phyloP scores from a whole-genome alignment of 2,113 vertebrate species.

The Leiothrix lutea region DNA sequence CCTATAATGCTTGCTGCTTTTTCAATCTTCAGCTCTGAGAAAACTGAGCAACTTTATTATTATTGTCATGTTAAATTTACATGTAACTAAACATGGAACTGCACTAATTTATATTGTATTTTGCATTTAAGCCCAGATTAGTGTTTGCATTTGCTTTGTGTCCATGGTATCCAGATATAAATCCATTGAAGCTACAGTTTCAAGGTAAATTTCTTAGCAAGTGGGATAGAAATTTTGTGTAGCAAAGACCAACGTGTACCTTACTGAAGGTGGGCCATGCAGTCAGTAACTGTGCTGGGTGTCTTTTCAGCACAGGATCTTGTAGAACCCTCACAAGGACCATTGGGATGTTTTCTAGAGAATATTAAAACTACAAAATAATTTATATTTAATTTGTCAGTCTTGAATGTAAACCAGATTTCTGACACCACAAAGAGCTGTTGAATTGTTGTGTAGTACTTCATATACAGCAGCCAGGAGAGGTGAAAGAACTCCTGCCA shows the following conservation, averaged over 20 bases:
- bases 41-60: not conserved
- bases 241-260: not conserved
- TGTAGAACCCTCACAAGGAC: not conserved
- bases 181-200: not conserved
- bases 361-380: not conserved
- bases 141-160: not conserved
- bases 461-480: not conserved
- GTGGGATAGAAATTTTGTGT: not conserved
- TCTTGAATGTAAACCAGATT: not conserved
- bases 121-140: not conserved
- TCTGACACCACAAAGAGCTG: not conserved
- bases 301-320: not conserved
- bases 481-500: not conserved
- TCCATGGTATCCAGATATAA: rapidly evolving
- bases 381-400: not conserved
- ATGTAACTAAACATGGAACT: rapidly evolving
- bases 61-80: not conserved
- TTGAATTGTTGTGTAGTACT: not conserved
- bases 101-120: not conserved
- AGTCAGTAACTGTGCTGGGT: not conserved
- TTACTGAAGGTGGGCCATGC: not conserved
- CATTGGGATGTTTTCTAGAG: not conserved
- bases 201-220: not conserved
- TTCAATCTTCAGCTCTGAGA: not conserved
- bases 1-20: not conserved